Evolutionary conservation across 2,797 vertebrate genomes (phyloP), one percentile per base, ranked within the genome.

Genomic region (Nyctalus aviator): DNA sequence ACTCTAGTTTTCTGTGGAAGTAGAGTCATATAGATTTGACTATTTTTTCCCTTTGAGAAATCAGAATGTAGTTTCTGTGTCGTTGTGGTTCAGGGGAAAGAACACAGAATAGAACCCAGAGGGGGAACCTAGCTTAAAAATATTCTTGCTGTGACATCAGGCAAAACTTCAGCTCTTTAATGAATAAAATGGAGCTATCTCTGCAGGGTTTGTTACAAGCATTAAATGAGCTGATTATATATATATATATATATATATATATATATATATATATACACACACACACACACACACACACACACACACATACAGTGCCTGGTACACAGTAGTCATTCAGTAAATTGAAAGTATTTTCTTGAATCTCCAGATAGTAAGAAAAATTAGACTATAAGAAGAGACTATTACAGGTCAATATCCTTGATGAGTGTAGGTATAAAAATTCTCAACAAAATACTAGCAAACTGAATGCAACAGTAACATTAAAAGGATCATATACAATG

Each of bases 1-100:
- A 94, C 84, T 72, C 57, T 75, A 55, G 85, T 86, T 92, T 94
- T 41, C 79, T 83, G 18, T 86, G 68, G 75, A 77, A 90, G 15
- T 77, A 18, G 55, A 78, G 18, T 69, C n/a, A 1, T 35, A 88
- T n/a, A 86, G 66, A 94, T 84, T 91, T 59, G 59, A 5, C 21
- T 37, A 23, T n/a, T 57, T 50, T n/a, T 30, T 13, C 9, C 15
- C 20, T 93, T 94, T 82, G 84, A 92, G 86, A 88, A 88, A 77
- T 68, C 48, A 93, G 50, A 93, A 50, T 73, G 44, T 46, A 48
- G 44, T 69, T 91, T 89, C 57, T 73, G 15, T 91, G 59, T 94
- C 13, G 25, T 21, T 59, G 44, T 23, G 62, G 27, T 77, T 13
- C 18, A 71, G 71, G 30, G 79, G 79, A 81, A 87, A 35, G 71